Evolutionary conservation across 2,888 invertebrate genomes (phyloP).

Genomic region (Gerris lacustris): DNA sequence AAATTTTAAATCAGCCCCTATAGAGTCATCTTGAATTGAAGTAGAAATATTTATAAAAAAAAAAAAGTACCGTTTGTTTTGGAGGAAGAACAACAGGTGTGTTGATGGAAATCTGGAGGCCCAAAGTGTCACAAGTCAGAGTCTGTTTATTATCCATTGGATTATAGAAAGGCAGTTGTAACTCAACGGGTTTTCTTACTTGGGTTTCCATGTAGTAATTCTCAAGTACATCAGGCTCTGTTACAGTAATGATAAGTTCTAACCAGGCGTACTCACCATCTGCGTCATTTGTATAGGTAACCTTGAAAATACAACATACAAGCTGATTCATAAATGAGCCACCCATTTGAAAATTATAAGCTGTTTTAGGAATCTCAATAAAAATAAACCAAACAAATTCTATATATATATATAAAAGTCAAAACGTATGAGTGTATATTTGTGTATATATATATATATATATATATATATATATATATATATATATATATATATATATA

Average conservation of each 20-base stretch:
- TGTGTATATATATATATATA: too few species aligned
- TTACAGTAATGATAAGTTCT: not conserved
- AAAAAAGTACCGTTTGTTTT: not conserved
- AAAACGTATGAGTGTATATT: too few species aligned
- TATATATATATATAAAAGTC: too few species aligned
- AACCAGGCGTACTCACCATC: not conserved
- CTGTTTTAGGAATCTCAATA: too few species aligned
- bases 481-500: too few species aligned
- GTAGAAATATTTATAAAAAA: too few species aligned
- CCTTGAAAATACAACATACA: not conserved
- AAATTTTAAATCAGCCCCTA: too few species aligned
- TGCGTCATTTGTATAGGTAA: not conserved
- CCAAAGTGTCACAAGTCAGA: not conserved
- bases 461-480: too few species aligned
- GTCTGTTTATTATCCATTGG: not conserved
- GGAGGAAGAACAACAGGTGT: not conserved
- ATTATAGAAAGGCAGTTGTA: not conserved
- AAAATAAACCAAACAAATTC: too few species aligned
- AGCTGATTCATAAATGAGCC: too few species aligned
- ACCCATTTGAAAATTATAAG: too few species aligned
- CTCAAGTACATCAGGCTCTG: not conserved
- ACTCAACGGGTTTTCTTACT: not conserved
- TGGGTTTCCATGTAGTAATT: not conserved
- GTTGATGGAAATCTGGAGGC: not conserved
- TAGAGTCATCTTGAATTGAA: too few species aligned